A percentile compares a stretch with the other conserved stretches of the same genome.
Conservation (phyloP, 2,113 vertebrate species). For the Erythrocebus patas region DNA sequence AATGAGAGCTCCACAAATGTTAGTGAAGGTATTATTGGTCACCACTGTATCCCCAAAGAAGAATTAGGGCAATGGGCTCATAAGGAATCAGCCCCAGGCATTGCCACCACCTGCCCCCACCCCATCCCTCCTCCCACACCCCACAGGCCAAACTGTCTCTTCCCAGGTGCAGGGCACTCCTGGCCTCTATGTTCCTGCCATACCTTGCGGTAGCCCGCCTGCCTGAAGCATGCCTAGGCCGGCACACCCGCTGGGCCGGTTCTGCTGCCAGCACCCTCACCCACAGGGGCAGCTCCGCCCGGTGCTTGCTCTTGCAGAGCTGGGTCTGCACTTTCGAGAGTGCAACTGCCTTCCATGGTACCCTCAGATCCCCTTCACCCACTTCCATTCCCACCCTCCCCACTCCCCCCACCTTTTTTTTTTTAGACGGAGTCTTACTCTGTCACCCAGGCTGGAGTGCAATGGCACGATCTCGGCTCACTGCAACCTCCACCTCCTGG, state of each 20-base stretch:
- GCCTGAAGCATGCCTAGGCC: constrained; percentile 43
- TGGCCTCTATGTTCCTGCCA: neutral
- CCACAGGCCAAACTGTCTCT: neutral
- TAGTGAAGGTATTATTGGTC: neutral
- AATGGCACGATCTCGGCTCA: too few species aligned
- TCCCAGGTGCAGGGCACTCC: neutral
- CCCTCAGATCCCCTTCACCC: too few species aligned
- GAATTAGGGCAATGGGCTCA: neutral
- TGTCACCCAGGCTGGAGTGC: too few species aligned
- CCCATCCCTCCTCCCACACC: neutral
- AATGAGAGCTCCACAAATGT: neutral
- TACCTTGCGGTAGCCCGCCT: neutral
- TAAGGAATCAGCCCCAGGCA: too few species aligned
- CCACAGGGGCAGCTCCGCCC: neutral
- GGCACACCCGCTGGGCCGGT: constrained; percentile 9
- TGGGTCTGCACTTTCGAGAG: neutral
- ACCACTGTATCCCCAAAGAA: neutral
- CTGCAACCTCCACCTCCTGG: too few species aligned
- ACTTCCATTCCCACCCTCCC: too few species aligned
- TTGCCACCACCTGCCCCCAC: neutral
- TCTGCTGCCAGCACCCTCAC: neutral
- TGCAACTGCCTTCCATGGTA: neutral
- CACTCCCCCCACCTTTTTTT: too few species aligned
- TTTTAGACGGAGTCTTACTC: too few species aligned
- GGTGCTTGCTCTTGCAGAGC: neutral